Evolutionary conservation across 2,888 invertebrate species (phyloP), one percentile per base, ranked within the genome.

Genomic region (Eudasyphora cyanicolor): DNA sequence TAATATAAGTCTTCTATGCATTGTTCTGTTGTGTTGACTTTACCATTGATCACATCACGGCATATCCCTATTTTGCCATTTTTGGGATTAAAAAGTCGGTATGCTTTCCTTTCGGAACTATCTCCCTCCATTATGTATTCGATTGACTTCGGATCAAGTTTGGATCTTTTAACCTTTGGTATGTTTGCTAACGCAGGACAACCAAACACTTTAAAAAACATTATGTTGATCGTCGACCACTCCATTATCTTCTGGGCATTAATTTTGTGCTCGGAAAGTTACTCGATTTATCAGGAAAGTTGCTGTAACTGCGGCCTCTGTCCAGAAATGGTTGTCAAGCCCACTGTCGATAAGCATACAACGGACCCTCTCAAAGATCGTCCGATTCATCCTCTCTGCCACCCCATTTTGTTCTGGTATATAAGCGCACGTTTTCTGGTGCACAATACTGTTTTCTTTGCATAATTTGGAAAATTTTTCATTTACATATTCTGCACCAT

Each of bases 101-200:
- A n/a, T n/a, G n/a, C n/a, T 38, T 85, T 85, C 7, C 76, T 60
- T 8, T 82, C 75, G 0, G 19, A 10, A 27, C 83, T 82, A 76
- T 83, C 85, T n/a, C 78, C 76, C 45, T 84, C 76, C n/a, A 82
- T 67, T 4, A 85, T 77, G 24, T 77, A 82, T 49, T 85, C 78
- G 12, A 27, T 27, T 21, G 80, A 80, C 70, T 85, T 85, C 1
- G 70, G 49, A 38, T 84, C 73, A 7, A 83, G 51, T 49, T 86
- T 84, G 4, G 14, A 45, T 10, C 82, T 57, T 21, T 76, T 86
- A 73, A 82, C 76, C 51, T 82, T 82, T 2, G 79, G 82, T n/a
- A 84, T 27, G 60, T 84, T 79, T 51, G 49, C 77, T 64, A 85
- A 75, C 0, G 79, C 82, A 27, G 70, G 71, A 27, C 82, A 85